Evolutionary conservation across 2,888 invertebrate genomes (phyloP), one percentile per base, ranked within the genome.

Genomic region (Synanthedon myopaeformis): DNA sequence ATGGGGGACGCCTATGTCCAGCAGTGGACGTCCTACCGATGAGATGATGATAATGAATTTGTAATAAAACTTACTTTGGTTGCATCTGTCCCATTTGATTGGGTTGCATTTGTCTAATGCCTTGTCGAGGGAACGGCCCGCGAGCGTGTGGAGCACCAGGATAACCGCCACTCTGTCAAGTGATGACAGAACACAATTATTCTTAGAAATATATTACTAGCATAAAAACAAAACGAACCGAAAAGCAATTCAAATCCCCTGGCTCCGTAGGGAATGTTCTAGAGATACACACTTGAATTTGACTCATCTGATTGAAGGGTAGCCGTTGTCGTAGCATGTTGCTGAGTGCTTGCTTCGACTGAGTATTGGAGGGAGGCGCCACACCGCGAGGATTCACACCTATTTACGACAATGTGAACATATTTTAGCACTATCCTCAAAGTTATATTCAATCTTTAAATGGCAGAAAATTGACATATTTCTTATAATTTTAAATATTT

Each of bases 281-380:
- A 5, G 3, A 45, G 4, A n/a, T 6, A n/a, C 45, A 12, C 61
- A 82, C 87, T 76, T 83, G 86, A 79, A 85, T 84, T 58, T 84
- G 85, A 42, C 82, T 67, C 76, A 87, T 84, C 61, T 89, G 89
- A 60, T 89, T 88, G 67, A 86, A 80, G 0, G 95, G 94, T 60
- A 93, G 89, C 4, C 96, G 89, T 65, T 93, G 91, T 0, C 95
- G 89, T 53, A 96, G 81, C 95, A 96, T 94, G 67, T 95, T 92
- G 52, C 94, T 94, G 45, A 96, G 83, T 0, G 96, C 96, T 72
- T 94, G 95, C 69, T 96, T 96, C 4, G 94, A 93, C 62, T 93
- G 93, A 12, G 81, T 83, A 72, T 92, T 92, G 62, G 93, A 89
- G 4, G 90, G 81, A 5, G 83, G 81, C 51, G 80, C 77, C 57